These are phyloP conservation scores for Drosophila mercatorum DNA, from an alignment of 2,888 invertebrate genomes.

Conservation along the genomic window DNA sequence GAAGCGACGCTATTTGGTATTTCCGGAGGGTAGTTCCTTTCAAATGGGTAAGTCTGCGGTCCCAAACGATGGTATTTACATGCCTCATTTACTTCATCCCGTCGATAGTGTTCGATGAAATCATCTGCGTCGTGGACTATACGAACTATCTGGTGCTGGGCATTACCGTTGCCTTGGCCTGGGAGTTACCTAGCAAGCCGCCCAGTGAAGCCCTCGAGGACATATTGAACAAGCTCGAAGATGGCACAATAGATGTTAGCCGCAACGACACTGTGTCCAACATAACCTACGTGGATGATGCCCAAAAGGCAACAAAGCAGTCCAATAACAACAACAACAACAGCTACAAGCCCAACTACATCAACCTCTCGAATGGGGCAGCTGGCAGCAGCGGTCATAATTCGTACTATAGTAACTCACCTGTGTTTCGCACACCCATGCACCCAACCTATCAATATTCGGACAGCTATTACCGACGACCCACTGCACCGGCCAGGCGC, in stretches of 20 bases:
- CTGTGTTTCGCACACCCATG: constrained; percentile 70
- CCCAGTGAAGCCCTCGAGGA: constrained; percentile 82
- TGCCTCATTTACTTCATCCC: constrained; percentile 29
- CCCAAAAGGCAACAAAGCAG: constrained; percentile 6
- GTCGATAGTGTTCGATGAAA: constrained; percentile 82
- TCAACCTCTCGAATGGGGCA: constrained; percentile 39
- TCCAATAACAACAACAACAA: constrained; percentile 5
- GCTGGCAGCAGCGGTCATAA: constrained; percentile 28
- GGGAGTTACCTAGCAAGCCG: constrained; percentile 89
- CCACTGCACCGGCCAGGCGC: constrained; percentile 41
- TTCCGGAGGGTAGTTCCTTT: constrained; percentile 85
- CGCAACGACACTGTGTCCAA: constrained; percentile 80
- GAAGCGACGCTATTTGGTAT: constrained; percentile 85
- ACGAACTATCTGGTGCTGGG: constrained; percentile 87
- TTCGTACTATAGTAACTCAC: constrained; percentile 60
- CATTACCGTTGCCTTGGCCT: constrained; percentile 91
- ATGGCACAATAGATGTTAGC: constrained; percentile 78
- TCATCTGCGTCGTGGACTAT: constrained; percentile 83
- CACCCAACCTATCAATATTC: constrained; percentile 58
- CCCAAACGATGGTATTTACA: constrained; percentile 28
- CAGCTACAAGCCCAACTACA: constrained; percentile 58
- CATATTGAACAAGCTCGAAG: constrained; percentile 74
- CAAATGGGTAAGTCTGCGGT: constrained; percentile 81
- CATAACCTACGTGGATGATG: constrained; percentile 72
- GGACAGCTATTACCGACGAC: constrained; percentile 50